A percentile compares a stretch with the other conserved stretches of the same genome.
These are phyloP conservation scores for Machimus atricapillus DNA, from an alignment of 2,888 invertebrate genomes.

Conservation along the genomic window DNA sequence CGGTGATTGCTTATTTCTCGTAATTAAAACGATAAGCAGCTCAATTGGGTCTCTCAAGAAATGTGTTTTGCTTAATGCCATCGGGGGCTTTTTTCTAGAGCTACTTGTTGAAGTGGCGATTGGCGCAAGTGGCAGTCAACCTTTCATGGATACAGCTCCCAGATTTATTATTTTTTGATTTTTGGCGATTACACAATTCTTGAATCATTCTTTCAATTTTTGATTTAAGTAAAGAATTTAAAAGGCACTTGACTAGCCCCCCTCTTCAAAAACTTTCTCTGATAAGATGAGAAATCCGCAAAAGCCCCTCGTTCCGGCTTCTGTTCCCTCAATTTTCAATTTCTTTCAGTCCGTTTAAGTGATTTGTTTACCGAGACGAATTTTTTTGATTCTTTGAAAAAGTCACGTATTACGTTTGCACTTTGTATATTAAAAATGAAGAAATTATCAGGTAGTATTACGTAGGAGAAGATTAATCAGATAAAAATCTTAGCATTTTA, in stretches of 20 bases:
- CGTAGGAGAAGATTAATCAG: not conserved
- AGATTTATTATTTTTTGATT: not conserved
- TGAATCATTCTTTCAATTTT: not conserved
- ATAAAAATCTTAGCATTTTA: not conserved
- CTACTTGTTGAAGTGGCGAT: not conserved
- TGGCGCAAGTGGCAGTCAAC: not conserved
- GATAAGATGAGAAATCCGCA: not conserved
- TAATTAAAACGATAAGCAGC: constrained; percentile 15
- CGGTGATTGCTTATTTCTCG: not conserved
- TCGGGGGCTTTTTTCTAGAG: not conserved
- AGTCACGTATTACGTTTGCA: not conserved
- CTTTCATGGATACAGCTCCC: constrained; percentile 23
- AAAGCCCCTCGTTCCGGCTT: not conserved
- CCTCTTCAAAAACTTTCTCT: not conserved
- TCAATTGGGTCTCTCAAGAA: constrained; percentile 1
- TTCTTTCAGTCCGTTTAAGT: not conserved
- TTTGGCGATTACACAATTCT: not conserved
- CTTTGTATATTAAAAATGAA: not conserved
- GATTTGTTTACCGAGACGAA: not conserved
- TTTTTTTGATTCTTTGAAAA: not conserved
- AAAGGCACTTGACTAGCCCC: not conserved
- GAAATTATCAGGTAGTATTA: not conserved
- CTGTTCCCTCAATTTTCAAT: not conserved
- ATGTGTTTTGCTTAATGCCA: not conserved
- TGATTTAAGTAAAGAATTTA: not conserved